Base-by-base conservation (phyloP, 37 sponge, comb jelly and placozoan genomes). In the Theonella swinhoei region DNA sequence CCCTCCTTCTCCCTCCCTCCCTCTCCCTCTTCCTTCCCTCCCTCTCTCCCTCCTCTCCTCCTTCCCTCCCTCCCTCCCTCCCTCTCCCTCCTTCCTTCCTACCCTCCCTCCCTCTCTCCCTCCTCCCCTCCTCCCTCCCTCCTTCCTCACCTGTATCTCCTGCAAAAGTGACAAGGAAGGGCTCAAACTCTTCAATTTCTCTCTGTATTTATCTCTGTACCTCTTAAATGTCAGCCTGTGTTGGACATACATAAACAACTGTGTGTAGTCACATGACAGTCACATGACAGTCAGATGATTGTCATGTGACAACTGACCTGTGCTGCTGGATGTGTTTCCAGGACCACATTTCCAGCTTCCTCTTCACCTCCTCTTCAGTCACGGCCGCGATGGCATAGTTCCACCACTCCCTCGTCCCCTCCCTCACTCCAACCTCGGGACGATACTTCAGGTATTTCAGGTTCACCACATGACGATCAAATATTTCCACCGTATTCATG, bases 301-400 rank as follows among this genome's bases (percentile, higher is more conserved):
- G 34, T 69, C 80, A 68, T 70, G 67, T 80, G 70, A 26, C 42
- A 26, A 72, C 76, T 4, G 34, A 93, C 93, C 93, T 93, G 87
- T 88, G 90, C 39, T 80, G 62, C 58, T 93, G 88, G 65, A 93
- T 93, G 83, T 89, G 93, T 29, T 22, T 72, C 93, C 93, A 93
- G 19, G 93, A 93, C 90, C 90, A 89, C 78, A 78, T 78, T 37
- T 66, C 31, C 22, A 80, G 36, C 61, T 68, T 88, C 43, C 90
- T 80, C 72, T 71, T 79, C 43, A 93, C 93, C 4, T 82, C 74
- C 64, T 94, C 88, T 76, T 91, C 89, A 38, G 82, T 36, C n/a
- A 95, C 83, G 41, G 84, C 79, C 62, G 80, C 75, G 70, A 84
- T 83, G 43, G 95, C 95, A 71, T 85, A 91, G 83, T 34, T 78